Evolutionary conservation across 1,140 invertebrate species (phyloP), one percentile per base, ranked within the genome.

Genomic region (Philotrypesis tridentata): DNA sequence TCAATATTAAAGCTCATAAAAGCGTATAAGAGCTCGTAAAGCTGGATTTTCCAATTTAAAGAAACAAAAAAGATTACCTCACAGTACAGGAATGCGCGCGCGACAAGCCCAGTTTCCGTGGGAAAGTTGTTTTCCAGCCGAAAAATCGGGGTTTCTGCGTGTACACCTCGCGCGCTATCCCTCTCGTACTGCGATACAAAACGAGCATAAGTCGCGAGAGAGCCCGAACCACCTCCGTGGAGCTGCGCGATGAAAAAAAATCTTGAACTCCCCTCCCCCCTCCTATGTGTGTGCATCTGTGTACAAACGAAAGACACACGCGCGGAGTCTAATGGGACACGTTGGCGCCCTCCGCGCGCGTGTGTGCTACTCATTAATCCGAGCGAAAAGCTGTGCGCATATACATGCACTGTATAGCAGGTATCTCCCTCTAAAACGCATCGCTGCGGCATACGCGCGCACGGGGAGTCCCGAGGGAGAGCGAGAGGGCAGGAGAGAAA

Each of bases 151-250:
- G 7, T 2, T 43, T 9, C 3, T 37, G 25, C 40, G 31, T 77
- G 86, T 89, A 87, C 88, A 87, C 84, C 83, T 87, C 89, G 88
- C 89, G 88, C 87, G 88, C 86, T 83, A 86, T 55, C 48, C 40
- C 21, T n/a, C 48, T 17, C 48, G 21, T 21, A 7, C 17, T 6
- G 7, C 14, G 2, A 4, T 17, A 55, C 4, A 55, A 55, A 55
- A 55, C 48, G 21, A 55, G 48, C 21, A 55, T 14, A 86, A 78
- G 75, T n/a, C n/a, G 67, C 31, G 67, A 43, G 67, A 23, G 14
- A 11, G 5, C 23, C 23, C 7, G 63, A 65, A 65, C 14, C 63
- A 6, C n/a, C 31, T 7, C 23, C 27, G 25, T 55, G 43, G 75
- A 37, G 29, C n/a, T n/a, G n/a, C 63, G 40, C 31, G 81, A 79